Evolutionary conservation across 1,140 invertebrate genomes (phyloP).

Genomic region (Anoplophora glabripennis): DNA sequence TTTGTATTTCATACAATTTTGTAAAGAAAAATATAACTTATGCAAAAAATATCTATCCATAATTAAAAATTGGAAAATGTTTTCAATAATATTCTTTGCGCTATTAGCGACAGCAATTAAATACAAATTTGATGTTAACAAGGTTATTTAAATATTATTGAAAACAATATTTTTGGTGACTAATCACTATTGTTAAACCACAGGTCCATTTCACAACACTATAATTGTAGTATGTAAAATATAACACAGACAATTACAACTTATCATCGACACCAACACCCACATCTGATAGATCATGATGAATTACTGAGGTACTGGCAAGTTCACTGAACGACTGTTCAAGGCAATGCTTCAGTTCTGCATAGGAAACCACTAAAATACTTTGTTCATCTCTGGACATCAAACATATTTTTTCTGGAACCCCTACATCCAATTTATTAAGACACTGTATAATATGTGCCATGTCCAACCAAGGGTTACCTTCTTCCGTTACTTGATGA

Average conservation of each 20-base stretch:
- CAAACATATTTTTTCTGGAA: constrained; percentile 87
- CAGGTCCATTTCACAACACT: constrained; percentile 8
- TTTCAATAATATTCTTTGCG: constrained; percentile 24
- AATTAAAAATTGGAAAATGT: constrained; percentile 27
- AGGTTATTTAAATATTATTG: constrained; percentile 22
- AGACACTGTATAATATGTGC: constrained; percentile 91
- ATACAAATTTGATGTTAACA: constrained; percentile 1
- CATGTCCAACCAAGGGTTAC: constrained; percentile 93
- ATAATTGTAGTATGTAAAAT: constrained; percentile 1
- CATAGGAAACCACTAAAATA: constrained; percentile 90
- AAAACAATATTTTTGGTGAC: constrained; percentile 24
- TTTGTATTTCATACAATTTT: constrained; percentile 9
- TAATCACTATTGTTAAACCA: constrained; percentile 23
- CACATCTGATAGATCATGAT: constrained; percentile 22
- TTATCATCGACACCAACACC: constrained; percentile 19
- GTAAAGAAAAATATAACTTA: constrained; percentile 34
- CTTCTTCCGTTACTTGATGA: constrained; percentile 89
- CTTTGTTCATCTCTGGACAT: constrained; percentile 96
- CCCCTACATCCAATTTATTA: constrained; percentile 91
- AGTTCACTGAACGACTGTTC: constrained; percentile 85
- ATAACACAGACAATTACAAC: constrained; percentile 23
- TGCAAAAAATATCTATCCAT: constrained; percentile 32
- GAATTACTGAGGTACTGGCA: constrained; percentile 20
- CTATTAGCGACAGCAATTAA: constrained; percentile 1
- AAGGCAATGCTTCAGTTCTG: constrained; percentile 91